Evolutionary conservation across 2,888 invertebrate genomes (phyloP), one percentile per base, ranked within the genome.

Genomic region (Parascotia fuliginaria): DNA sequence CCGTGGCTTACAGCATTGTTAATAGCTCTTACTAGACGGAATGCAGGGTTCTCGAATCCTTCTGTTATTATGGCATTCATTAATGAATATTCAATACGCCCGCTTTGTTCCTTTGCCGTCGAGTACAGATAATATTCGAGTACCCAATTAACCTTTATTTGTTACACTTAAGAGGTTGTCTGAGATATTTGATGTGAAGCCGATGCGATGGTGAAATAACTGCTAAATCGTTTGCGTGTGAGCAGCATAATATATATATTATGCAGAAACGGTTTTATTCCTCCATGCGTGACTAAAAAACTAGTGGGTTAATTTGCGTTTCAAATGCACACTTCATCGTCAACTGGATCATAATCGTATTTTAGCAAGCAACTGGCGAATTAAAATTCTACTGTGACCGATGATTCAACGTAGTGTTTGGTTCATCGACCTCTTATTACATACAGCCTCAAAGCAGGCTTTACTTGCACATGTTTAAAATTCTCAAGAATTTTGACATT

Each of bases 361-460:
- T 64, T 68, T 69, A 62, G 55, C 61, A 58, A 66, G 50, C 48
- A 40, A 53, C 64, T 65, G 59, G 56, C 42, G 67, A 72, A 70
- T 72, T 69, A 63, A 80, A 81, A 76, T 76, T 69, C 63, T 67
- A 60, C 68, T 68, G 64, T 77, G 80, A 72, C 67, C 70, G 77
- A 75, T 89, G 88, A 88, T 61, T 88, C 88, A 87, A 69, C 76
- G 67, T 74, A 73, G 77, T 70, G 68, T 58, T 70, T 63, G 77
- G 90, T 84, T 85, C 87, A 72, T 78, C 80, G 87, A 89, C 86
- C 88, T 80, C 75, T 77, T 77, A 75, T 75, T 76, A 78, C 77
- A 70, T 73, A 71, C 67, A 73, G 73, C 78, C 79, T 74, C 79
- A 24, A 4, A 24, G 24, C 24, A 7, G 7, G 24, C 7, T n/a